Evolutionary conservation across 2,797 vertebrate species (phyloP).

Genomic region (Alauda arvensis): DNA sequence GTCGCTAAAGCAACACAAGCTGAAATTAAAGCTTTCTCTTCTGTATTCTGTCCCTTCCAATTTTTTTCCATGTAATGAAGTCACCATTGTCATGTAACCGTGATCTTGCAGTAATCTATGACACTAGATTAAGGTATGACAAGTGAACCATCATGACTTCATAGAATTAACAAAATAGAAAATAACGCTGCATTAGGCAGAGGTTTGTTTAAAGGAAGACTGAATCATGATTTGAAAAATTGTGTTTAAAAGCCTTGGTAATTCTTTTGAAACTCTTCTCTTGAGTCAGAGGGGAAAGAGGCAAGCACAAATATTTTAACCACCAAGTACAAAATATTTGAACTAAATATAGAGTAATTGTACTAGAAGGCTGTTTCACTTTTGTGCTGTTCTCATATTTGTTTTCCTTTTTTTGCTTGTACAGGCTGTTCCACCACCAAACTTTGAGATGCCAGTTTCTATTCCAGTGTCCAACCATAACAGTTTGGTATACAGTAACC

Average conservation of each 20-base stretch:
- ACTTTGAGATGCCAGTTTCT: slow-evolving; percentile 98
- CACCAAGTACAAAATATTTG: slow-evolving; percentile 31
- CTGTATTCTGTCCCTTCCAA: slow-evolving; percentile 43
- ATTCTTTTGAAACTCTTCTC: neutral
- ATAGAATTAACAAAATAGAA: slow-evolving; percentile 54
- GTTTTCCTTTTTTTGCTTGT: slow-evolving; percentile 27
- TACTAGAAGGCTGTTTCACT: slow-evolving; percentile 19
- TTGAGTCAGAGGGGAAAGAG: neutral
- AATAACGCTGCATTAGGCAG: slow-evolving; percentile 44
- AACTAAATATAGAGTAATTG: slow-evolving; percentile 28
- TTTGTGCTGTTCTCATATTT: slow-evolving; percentile 36
- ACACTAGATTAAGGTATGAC: slow-evolving; percentile 53
- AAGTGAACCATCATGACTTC: slow-evolving; percentile 61
- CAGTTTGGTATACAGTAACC: slow-evolving; percentile 94
- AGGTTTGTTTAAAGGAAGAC: slow-evolving; percentile 49
- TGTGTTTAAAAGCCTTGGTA: neutral
- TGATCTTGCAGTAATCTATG: slow-evolving; percentile 61
- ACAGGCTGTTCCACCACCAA: slow-evolving; percentile 94
- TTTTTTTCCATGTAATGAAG: slow-evolving; percentile 48
- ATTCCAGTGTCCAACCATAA: slow-evolving; percentile 97
- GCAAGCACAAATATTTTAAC: neutral
- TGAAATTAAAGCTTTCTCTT: slow-evolving; percentile 40
- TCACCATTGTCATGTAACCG: slow-evolving; percentile 51
- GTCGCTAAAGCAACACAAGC: slow-evolving; percentile 54
- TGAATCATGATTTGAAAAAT: slow-evolving; percentile 5